Evolutionary conservation across 2,888 invertebrate genomes (phyloP).

Genomic region (Syritta pipiens): DNA sequence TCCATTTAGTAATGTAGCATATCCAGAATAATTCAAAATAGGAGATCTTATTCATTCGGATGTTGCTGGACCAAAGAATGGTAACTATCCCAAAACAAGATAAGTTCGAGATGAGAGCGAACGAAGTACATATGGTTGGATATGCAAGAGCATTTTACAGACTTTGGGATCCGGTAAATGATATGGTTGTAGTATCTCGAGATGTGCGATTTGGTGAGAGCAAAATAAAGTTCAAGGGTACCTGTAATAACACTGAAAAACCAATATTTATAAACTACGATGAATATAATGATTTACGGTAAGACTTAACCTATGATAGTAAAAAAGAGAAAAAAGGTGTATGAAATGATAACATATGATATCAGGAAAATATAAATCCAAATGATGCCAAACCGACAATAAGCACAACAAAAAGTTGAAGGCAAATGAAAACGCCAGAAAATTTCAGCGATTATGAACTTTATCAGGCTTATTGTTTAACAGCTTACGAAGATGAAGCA

Average conservation of each 20-base stretch:
- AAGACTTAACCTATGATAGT: background rate
- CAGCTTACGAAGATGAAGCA: background rate
- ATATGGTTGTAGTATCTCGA: background rate
- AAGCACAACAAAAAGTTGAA: background rate
- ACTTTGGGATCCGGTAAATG: background rate
- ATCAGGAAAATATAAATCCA: background rate
- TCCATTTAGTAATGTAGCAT: no score
- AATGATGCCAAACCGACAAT: background rate
- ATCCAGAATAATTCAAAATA: no score
- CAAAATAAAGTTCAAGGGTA: background rate
- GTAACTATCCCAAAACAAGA: background rate
- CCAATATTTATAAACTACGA: background rate
- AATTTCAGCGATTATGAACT: background rate
- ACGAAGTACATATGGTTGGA: background rate
- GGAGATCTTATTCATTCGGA: no score
- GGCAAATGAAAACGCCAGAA: background rate
- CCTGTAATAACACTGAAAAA: background rate
- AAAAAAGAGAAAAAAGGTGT: background rate
- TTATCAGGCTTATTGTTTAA: background rate
- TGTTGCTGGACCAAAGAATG: background rate
- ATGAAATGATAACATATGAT: background rate
- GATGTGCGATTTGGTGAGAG: background rate
- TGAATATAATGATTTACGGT: background rate
- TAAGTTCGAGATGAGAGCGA: background rate
- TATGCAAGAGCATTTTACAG: background rate